Percentiles rank a stretch among this genome's conserved stretches.
These are phyloP conservation scores for Lapara coniferarum DNA, from an alignment of 2,888 invertebrate genomes.

Conservation along the genomic window DNA sequence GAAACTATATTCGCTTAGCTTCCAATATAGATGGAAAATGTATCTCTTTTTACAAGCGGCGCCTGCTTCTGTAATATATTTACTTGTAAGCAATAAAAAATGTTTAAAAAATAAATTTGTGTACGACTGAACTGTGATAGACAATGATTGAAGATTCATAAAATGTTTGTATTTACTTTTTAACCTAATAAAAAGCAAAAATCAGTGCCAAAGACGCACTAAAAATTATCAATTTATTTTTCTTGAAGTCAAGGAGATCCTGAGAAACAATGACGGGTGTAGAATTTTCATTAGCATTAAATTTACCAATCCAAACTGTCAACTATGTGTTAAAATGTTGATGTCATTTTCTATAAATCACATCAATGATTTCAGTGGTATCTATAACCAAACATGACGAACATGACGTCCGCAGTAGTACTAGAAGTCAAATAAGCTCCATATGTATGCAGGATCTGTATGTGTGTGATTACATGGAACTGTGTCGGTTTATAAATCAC, in stretches of 20 bases:
- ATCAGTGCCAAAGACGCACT: constrained; percentile 81
- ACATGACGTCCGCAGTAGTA: constrained; percentile 27
- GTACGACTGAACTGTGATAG: constrained; percentile 81
- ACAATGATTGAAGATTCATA: constrained; percentile 57
- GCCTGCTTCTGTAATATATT: constrained; percentile 29
- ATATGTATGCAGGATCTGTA: constrained; percentile 19
- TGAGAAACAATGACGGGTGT: constrained; percentile 42
- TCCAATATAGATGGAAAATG: background rate
- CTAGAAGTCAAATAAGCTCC: constrained; percentile 19
- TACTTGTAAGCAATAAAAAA: constrained; percentile 63
- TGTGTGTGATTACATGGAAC: background rate
- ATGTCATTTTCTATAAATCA: constrained; percentile 62
- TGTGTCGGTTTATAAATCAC: background rate
- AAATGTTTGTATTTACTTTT: constrained; percentile 64
- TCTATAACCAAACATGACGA: constrained; percentile 30
- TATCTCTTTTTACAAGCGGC: constrained; percentile 54
- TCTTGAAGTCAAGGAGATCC: constrained; percentile 32
- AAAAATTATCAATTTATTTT: constrained; percentile 51
- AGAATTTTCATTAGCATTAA: constrained; percentile 54
- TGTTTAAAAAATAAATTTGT: constrained; percentile 64
- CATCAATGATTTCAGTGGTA: constrained; percentile 38
- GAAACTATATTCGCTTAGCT: background rate
- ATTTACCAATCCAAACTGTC: constrained; percentile 43
- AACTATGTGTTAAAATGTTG: constrained; percentile 58
- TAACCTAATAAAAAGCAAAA: constrained; percentile 69